Evolutionary conservation across 2,888 invertebrate genomes (phyloP).

Genomic region (Panopea generosa): DNA sequence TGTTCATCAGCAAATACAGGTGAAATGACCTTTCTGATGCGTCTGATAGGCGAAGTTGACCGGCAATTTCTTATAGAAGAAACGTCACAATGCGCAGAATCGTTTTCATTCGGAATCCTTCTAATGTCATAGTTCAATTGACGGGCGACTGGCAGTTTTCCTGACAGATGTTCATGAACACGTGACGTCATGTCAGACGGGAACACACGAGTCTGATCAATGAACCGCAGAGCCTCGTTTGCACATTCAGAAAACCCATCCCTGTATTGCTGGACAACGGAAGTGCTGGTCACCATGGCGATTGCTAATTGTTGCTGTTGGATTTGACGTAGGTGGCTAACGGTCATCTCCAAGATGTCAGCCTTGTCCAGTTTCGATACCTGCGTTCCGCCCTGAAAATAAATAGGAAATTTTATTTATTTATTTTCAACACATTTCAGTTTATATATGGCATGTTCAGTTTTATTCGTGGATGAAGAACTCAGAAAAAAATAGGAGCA

Average conservation of each 20-base stretch:
- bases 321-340: constrained; percentile 56
- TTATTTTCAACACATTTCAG: too few species aligned
- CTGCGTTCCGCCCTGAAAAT: constrained; percentile 57
- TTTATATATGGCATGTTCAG: too few species aligned
- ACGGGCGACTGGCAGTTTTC: not conserved
- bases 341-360: constrained; percentile 63
- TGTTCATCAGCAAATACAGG: not conserved
- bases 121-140: not conserved
- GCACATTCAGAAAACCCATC: constrained; percentile 58
- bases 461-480: too few species aligned
- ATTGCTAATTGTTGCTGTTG: constrained; percentile 57
- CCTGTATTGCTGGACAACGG: constrained; percentile 50
- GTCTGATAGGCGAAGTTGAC: not conserved
- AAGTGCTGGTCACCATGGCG: constrained; percentile 56
- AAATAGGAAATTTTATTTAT: not conserved
- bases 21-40: not conserved
- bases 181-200: constrained; percentile 41
- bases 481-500: too few species aligned
- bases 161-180: constrained; percentile 21
- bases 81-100: not conserved
- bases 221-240: constrained; percentile 56
- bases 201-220: constrained; percentile 47
- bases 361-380: constrained; percentile 63
- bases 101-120: not conserved
- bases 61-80: not conserved